Base-by-base conservation (phyloP, 1,140 invertebrate species). In the Stegodyphus mimosarum region DNA sequence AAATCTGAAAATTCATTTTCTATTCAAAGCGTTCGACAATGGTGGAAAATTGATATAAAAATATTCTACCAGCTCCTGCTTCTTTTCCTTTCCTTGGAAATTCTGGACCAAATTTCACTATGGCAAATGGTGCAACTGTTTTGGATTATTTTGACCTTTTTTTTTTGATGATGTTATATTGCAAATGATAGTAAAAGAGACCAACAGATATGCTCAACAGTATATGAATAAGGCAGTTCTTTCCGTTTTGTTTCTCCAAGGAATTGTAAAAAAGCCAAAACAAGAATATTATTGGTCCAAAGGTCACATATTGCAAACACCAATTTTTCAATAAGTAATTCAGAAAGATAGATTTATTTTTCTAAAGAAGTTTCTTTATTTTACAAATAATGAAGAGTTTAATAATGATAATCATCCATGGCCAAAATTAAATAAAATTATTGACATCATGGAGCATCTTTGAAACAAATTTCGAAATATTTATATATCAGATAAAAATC, bases 351-450 rank as follows among this genome's bases (percentile, higher is more conserved):
- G n/a, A n/a, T n/a, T 70, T 7, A 9, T 33, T 17, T 70, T 49
- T 2, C 71, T 72, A 11, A 72, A 52, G 50, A 72, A 72, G 72
- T 74, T 74, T 60, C 72, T 74, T 55, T 52, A 53, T 74, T 74
- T 74, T 74, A 55, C 13, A 51, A 74, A 74, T 74, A 74, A 74
- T 74, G 72, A 74, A n/a, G 72, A 74, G 51, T 74, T 74, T 74
- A n/a, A 74, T 55, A 74, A 74, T 18, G n/a, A 74, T n/a, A 10
- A 49, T 51, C 17, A 74, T 11, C 71, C 50, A 17, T 72, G 71
- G 71, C 71, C 50, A 33, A 52, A 52, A 72, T 72, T 72, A 4
- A 72, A 74, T 74, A 60, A 60, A 74, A 55, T 74, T 74, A n/a
- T n/a, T n/a, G n/a, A n/a, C 18, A 18, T 55, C 49, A 74, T 74